phyloP scores from a whole-genome alignment of 2,888 invertebrate species.

The Crioceris asparagi region DNA sequence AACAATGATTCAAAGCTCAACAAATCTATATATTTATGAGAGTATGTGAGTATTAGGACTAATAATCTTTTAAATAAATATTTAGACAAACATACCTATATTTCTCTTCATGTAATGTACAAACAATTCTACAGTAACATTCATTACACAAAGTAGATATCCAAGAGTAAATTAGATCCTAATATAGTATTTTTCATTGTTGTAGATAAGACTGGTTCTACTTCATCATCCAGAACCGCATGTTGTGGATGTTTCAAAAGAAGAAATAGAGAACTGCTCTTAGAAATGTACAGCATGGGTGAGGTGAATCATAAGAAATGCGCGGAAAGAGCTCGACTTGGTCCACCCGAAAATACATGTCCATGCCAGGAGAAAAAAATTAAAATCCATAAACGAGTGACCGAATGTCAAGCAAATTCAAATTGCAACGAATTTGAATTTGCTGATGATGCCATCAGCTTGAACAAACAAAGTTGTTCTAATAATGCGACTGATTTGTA shows the following conservation, averaged over 20 bases:
- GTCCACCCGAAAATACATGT: constrained; percentile 33
- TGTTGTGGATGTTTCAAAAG: constrained; percentile 39
- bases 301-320: constrained; percentile 31
- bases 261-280: constrained; percentile 37
- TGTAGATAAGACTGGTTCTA: constrained; percentile 39
- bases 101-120: too few species aligned
- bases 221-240: constrained; percentile 35
- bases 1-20: too few species aligned
- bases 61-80: too few species aligned
- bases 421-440: constrained; percentile 34
- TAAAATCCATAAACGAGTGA: constrained; percentile 7
- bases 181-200: constrained; percentile 29
- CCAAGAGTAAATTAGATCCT: too few species aligned
- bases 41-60: too few species aligned
- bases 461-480: constrained; percentile 30
- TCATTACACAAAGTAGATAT: too few species aligned
- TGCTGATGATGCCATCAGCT: constrained; percentile 37
- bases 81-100: too few species aligned
- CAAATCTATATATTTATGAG: too few species aligned
- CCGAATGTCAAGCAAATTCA: constrained; percentile 14
- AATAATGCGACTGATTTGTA: constrained; percentile 10
- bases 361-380: constrained; percentile 17
- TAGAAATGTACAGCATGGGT: constrained; percentile 48
- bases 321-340: constrained; percentile 34
- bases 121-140: too few species aligned